Evolutionary conservation across 2,113 vertebrate species (phyloP).

Genomic region (Apodemus sylvaticus): DNA sequence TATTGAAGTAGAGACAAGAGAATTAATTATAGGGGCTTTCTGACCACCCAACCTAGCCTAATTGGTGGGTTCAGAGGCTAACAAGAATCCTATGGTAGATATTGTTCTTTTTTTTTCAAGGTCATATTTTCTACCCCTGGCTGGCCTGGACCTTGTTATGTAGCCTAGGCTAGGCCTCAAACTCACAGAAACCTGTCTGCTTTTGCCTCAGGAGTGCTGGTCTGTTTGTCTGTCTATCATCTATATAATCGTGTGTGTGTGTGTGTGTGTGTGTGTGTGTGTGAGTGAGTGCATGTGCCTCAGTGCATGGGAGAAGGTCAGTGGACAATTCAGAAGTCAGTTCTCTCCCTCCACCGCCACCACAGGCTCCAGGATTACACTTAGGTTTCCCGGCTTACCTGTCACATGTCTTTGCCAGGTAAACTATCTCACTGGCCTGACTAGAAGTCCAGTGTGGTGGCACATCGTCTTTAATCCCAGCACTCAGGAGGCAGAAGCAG

Average conservation of each 20-base stretch:
- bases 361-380: background rate
- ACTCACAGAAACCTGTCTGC: background rate
- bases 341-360: background rate
- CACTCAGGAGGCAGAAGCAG: background rate
- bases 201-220: background rate
- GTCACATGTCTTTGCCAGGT: background rate
- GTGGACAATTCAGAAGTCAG: background rate
- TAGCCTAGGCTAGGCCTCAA: background rate
- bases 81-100: background rate
- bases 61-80: background rate
- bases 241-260: background rate
- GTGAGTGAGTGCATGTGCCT: background rate
- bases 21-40: background rate
- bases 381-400: background rate
- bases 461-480: background rate
- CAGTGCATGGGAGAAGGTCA: background rate
- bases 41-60: background rate
- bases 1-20: background rate
- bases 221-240: background rate
- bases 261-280: background rate
- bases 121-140: background rate
- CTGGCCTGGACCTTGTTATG: background rate
- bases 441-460: background rate
- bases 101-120: background rate
- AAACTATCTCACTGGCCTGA: background rate